phyloP scores from a whole-genome alignment of 2,113 vertebrate genomes.

The Solea senegalensis region DNA sequence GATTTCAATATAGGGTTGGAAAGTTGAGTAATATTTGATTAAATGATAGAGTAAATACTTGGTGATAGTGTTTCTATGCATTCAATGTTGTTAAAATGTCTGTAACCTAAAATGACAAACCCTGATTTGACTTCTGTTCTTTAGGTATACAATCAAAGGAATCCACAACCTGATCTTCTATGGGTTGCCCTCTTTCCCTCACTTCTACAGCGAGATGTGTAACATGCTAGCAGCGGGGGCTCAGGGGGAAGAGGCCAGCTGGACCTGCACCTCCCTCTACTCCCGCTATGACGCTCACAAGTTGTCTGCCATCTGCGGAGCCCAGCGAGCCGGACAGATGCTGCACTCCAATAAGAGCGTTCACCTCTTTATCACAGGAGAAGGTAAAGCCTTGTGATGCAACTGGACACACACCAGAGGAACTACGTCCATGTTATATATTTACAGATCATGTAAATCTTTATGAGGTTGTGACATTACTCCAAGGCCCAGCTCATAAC shows the following conservation, averaged over 20 bases:
- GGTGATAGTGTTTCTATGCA: too few relatives aligned
- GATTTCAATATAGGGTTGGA: too few relatives aligned
- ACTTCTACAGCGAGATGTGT: conserved; percentile 97
- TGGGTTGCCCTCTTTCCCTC: conserved; percentile 90
- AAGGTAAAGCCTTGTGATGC: conserved; percentile 77
- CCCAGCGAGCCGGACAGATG: conserved; percentile 93
- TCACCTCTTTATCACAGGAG: conserved; percentile 95
- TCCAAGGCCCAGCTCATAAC: not conserved
- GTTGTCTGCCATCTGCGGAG: conserved; percentile 87
- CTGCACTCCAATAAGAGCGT: conserved; percentile 89
- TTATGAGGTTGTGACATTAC: not conserved
- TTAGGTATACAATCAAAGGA: conserved; percentile 92
- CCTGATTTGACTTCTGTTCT: not conserved
- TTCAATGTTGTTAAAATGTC: too few relatives aligned
- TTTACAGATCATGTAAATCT: not conserved
- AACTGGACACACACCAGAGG: not conserved
- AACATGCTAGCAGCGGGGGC: conserved; percentile 89
- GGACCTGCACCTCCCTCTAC: conserved; percentile 94
- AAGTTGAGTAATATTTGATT: too few relatives aligned
- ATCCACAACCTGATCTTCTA: conserved; percentile 96
- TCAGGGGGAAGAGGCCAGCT: conserved; percentile 85
- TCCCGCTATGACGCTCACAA: conserved; percentile 91
- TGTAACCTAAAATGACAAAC: not conserved
- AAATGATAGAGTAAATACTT: too few relatives aligned
- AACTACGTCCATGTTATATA: not conserved